Evolutionary conservation across 2,888 invertebrate genomes (phyloP), one percentile per base, ranked within the genome.

Genomic region (Tetranychus piercei): DNA sequence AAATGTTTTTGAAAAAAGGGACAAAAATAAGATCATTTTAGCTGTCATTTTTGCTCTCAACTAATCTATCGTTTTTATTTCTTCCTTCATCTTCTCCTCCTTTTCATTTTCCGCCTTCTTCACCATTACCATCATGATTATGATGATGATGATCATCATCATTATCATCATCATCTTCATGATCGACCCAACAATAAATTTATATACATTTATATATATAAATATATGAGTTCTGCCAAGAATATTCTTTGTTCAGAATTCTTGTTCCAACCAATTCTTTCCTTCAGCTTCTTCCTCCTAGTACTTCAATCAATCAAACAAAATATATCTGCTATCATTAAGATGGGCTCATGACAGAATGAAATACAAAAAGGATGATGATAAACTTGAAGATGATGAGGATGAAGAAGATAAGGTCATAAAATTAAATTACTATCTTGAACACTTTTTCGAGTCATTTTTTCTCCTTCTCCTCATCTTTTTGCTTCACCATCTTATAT

Each of bases 221-320:
- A 15, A 55, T 55, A 15, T 15, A 55, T 55, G 55, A 55, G 55
- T 55, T 55, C 55, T 55, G 55, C 55, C 55, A 55, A 55, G 55
- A 55, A 55, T 55, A 55, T 55, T 55, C 55, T 55, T 55, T 55
- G 55, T 55, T 55, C 55, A 55, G 55, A 55, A 55, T 55, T 55
- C 55, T 55, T 9, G 15, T 55, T 34, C 34, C 55, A 55, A 55
- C 9, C 55, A 15, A 55, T 55, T 55, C 55, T 55, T 55, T 55
- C 55, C 15, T 34, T 34, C 34, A 34, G 34, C 34, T 34, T 34
- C 34, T 34, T 34, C 34, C 4, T 34, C 34, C 55, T 55, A 55
- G 2, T 55, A 6, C 55, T 55, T 55, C 55, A 55, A 55, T 55
- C 55, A 55, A 55, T 55, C 55, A 55, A 55, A 55, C 55, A 55